Conservation (phyloP, 1,140 invertebrate genomes). For the Atta cephalotes region DNA sequence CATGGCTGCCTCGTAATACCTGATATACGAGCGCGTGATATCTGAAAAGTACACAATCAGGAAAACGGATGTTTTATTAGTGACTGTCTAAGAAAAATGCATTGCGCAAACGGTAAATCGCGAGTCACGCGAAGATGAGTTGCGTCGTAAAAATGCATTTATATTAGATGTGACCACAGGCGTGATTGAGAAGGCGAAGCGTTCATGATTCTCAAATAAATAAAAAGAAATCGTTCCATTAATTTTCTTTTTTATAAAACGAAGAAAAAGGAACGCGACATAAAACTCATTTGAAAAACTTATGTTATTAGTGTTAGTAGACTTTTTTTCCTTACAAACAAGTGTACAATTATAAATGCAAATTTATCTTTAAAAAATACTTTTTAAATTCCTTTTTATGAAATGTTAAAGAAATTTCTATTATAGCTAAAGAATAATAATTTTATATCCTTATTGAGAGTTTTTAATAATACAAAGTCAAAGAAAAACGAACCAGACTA, state of each 20-base stretch:
- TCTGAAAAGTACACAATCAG: conserved; percentile 61
- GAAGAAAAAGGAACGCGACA: background rate
- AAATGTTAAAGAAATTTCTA: background rate
- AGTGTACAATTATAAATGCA: background rate
- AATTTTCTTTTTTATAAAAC: background rate
- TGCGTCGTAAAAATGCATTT: conserved; percentile 11
- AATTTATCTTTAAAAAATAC: background rate
- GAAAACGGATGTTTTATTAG: conserved; percentile 44
- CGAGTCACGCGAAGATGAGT: conserved; percentile 27
- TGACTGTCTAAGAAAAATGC: conserved; percentile 19
- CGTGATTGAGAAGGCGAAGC: conserved; percentile 15
- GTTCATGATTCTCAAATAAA: background rate
- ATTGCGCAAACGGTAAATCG: conserved; percentile 25
- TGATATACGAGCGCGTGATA: conserved; percentile 73
- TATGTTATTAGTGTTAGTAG: background rate
- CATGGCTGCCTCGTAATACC: conserved; percentile 69
- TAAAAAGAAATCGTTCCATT: conserved; percentile 6
- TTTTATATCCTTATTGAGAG: background rate
- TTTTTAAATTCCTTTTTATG: background rate
- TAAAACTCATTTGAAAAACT: background rate
- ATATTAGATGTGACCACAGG: background rate
- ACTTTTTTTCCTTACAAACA: background rate
- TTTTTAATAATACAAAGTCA: background rate
- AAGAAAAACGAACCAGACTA: background rate
- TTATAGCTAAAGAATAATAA: background rate